Percentiles rank a stretch among this genome's conserved stretches.
Evolutionary conservation across 1,140 invertebrate species (phyloP).

Genomic region (Asobara japonica): DNA sequence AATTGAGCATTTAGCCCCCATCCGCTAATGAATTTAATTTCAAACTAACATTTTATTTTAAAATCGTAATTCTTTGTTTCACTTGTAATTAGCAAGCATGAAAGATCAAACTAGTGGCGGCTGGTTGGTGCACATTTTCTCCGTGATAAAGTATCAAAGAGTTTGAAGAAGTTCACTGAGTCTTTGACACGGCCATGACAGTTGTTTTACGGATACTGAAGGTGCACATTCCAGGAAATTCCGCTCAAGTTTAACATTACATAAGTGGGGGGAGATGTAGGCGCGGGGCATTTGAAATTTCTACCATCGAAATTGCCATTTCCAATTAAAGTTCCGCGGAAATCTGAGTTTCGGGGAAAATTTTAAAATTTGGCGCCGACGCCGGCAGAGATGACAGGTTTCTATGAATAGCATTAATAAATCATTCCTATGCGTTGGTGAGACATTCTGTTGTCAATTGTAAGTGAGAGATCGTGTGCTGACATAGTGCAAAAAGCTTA

Average conservation of each 20-base stretch:
- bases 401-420: too few relatives aligned
- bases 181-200: background rate
- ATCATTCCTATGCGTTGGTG: too few relatives aligned
- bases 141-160: background rate
- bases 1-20: slow-evolving; percentile 1
- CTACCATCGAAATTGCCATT: slow-evolving; percentile 18
- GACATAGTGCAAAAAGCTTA: too few relatives aligned
- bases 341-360: slow-evolving; percentile 11
- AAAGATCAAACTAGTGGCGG: background rate
- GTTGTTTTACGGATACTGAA: background rate
- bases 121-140: background rate
- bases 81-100: background rate
- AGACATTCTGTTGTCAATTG: too few relatives aligned
- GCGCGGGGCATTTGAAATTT: slow-evolving; percentile 10
- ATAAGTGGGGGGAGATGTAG: slow-evolving; percentile 11
- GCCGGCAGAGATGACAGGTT: too few relatives aligned
- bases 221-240: background rate
- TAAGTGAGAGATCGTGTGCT: too few relatives aligned
- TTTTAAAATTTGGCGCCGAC: background rate
- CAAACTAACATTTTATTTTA: background rate
- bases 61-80: background rate
- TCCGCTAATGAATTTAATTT: slow-evolving; percentile 2
- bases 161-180: background rate
- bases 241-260: background rate
- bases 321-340: slow-evolving; percentile 30